Base-by-base conservation (phyloP, 1,140 invertebrate genomes). In the Oreohelix idahoensis region DNA sequence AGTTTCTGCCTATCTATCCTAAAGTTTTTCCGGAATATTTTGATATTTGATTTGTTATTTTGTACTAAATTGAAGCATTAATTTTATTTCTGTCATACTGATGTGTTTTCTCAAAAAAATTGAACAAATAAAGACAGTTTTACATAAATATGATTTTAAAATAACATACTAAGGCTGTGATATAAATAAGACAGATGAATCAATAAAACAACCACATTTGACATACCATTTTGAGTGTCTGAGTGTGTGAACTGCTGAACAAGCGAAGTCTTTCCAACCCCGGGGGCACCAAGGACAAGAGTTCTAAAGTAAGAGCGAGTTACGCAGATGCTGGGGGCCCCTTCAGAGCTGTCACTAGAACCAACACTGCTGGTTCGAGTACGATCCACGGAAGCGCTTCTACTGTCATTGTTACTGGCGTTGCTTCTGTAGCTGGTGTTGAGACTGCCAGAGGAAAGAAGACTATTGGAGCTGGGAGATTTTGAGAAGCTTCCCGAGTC, bases 401-500 rank as follows among this genome's bases (percentile, higher is more conserved):
- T 39, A 71, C 71, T 82, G 80, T 38, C 29, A 10, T 29, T 49
- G 36, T 26, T 42, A n/a, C 23, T 39, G 10, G 4, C 17, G 49
- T 38, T 66, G 36, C 69, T 75, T 11, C 51, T 35, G 49, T 63
- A 29, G 26, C 38, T 51, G n/a, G 71, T 75, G 71, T 51, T 63
- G 8, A 82, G 51, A 75, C 80, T 82, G 36, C 80, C 80, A 29
- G 80, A 82, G 35, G 80, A 82, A 1, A 73, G 51, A 49, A 82
- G 80, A 38, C 80, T 82, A 71, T 82, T 82, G 70, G 80, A 74
- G 71, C 80, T 82, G 42, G 58, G 71, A n/a, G 71, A 73, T 45
- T 82, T 82, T 17, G 42, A 74, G 71, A 82, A 82, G 51, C 80
- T 82, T 32, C 80, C 80, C 29, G 70, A 74, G 38, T 74, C 49